Percentiles rank a stretch among this genome's conserved stretches.
Conservation (phyloP, 2,113 vertebrate genomes). For the Rostratula benghalensis region DNA sequence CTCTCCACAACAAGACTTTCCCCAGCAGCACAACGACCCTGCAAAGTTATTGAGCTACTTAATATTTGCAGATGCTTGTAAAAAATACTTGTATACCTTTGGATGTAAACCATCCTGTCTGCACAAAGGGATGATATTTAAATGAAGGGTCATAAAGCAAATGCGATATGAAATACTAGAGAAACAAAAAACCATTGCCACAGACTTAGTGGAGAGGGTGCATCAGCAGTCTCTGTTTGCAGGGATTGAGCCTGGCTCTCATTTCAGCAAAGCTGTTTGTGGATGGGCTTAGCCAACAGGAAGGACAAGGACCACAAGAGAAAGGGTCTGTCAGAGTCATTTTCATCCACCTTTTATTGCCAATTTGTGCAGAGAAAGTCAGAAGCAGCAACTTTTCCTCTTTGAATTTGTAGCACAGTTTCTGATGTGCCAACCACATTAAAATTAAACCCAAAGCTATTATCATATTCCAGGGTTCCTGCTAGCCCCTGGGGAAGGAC, state of each 20-base stretch:
- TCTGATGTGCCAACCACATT: slow-evolving; percentile 4
- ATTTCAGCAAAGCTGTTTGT: slow-evolving; percentile 2
- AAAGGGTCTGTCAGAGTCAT: slow-evolving; percentile 24
- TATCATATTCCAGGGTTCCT: background rate
- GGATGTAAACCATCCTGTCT: background rate
- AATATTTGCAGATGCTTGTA: background rate
- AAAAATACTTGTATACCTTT: background rate
- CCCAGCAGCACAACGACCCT: background rate
- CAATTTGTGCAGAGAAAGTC: background rate
- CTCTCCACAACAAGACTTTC: background rate
- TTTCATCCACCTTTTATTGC: slow-evolving; percentile 30
- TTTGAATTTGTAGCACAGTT: background rate
- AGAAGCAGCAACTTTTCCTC: slow-evolving; percentile 1
- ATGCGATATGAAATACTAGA: background rate
- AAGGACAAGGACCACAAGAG: slow-evolving; percentile 6
- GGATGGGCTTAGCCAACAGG: slow-evolving; percentile 4
- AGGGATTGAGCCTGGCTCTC: background rate
- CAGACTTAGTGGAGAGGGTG: background rate
- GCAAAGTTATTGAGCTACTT: background rate
- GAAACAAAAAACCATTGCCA: slow-evolving; percentile 22
- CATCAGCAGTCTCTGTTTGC: slow-evolving; percentile 20
- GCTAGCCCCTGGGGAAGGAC: background rate
- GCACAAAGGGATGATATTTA: background rate
- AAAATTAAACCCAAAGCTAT: slow-evolving; percentile 10
- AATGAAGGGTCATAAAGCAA: background rate